Conservation (phyloP, 2,888 invertebrate species). For the Metallyticus violacea region DNA sequence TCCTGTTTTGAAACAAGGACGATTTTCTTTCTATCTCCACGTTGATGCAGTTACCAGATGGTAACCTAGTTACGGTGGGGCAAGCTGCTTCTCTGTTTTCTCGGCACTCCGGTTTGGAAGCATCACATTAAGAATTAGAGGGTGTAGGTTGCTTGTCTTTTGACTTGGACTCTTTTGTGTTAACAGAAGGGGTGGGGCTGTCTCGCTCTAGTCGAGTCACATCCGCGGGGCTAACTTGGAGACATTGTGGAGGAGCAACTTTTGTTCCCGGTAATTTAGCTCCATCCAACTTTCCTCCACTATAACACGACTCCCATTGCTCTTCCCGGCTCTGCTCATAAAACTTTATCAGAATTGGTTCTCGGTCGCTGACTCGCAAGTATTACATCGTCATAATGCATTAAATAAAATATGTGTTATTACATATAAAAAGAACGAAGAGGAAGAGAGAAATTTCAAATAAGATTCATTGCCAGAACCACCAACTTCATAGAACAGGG, state of each 20-base stretch:
- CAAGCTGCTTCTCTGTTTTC: neutral
- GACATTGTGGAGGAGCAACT: neutral
- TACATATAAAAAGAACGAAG: too few relatives aligned
- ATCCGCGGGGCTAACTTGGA: neutral
- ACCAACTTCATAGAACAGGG: too few relatives aligned
- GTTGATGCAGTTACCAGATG: neutral
- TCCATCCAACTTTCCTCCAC: neutral
- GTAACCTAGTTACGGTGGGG: neutral
- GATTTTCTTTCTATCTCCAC: neutral
- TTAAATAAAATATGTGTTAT: neutral
- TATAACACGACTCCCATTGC: neutral
- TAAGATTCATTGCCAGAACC: too few relatives aligned
- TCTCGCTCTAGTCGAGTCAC: neutral
- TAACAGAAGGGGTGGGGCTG: neutral
- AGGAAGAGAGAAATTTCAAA: too few relatives aligned
- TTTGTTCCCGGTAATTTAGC: slow-evolving; percentile 15
- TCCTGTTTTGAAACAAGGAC: neutral
- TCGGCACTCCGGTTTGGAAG: too few relatives aligned
- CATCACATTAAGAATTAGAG: neutral
- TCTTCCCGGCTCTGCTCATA: too few relatives aligned
- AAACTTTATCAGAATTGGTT: neutral
- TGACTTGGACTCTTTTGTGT: slow-evolving; percentile 2
- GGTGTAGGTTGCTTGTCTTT: slow-evolving; percentile 5
- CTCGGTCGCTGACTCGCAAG: neutral
- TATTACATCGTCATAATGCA: neutral